Percentiles rank a stretch among this genome's conserved stretches.
Evolutionary conservation across 2,888 invertebrate species (phyloP).

Genomic region (Seira ritae): DNA sequence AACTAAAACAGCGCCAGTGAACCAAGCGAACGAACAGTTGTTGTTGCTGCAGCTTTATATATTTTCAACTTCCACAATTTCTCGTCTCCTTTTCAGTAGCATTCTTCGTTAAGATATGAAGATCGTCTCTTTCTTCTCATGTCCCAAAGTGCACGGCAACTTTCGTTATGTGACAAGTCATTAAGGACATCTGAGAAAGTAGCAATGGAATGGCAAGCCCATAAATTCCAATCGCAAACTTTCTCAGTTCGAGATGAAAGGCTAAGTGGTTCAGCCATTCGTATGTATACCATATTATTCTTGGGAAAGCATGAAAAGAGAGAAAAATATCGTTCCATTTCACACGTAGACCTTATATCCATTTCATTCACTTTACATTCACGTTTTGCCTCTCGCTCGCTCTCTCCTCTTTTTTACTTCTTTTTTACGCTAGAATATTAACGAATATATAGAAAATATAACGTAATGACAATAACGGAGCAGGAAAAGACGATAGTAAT

Average conservation of each 20-base stretch:
- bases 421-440: neutral
- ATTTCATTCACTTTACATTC: slow-evolving; percentile 2
- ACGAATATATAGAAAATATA: neutral
- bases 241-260: slow-evolving; percentile 62
- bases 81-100: slow-evolving; percentile 4
- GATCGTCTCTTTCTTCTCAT: slow-evolving; percentile 19
- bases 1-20: slow-evolving; percentile 1
- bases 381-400: neutral
- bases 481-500: slow-evolving; percentile 32
- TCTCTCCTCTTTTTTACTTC: neutral
- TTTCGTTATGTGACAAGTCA: slow-evolving; percentile 61
- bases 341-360: slow-evolving; percentile 14
- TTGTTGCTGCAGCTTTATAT: slow-evolving; percentile 58
- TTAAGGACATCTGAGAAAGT: slow-evolving; percentile 61
- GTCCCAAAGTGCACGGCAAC: slow-evolving; percentile 41
- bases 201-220: slow-evolving; percentile 52
- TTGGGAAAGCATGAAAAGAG: slow-evolving; percentile 23
- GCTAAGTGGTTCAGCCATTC: slow-evolving; percentile 69
- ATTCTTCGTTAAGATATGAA: slow-evolving; percentile 31
- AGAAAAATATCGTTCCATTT: slow-evolving; percentile 29
- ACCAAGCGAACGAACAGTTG: slow-evolving; percentile 39
- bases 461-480: slow-evolving; percentile 10
- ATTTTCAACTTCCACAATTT: slow-evolving; percentile 19
- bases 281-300: slow-evolving; percentile 56
- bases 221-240: slow-evolving; percentile 64